Evolutionary conservation across 2,888 invertebrate genomes (phyloP).

Genomic region (Griposia aprilina): DNA sequence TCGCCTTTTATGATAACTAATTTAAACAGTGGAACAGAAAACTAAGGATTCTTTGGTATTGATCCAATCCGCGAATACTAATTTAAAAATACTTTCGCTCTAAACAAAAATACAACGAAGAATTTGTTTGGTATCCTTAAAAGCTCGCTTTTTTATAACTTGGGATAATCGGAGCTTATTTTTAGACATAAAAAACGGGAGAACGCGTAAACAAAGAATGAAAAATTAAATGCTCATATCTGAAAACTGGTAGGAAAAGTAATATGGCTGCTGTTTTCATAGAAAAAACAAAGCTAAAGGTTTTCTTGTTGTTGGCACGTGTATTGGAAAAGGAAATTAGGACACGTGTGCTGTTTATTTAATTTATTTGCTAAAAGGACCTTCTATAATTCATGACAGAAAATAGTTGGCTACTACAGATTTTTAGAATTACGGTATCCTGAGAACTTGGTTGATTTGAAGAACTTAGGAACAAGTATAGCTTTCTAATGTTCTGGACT

Average conservation of each 20-base stretch:
- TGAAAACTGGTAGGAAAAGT: neutral
- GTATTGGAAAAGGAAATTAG: neutral
- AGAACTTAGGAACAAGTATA: neutral
- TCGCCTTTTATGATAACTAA: neutral
- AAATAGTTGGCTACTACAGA: neutral
- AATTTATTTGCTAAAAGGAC: neutral
- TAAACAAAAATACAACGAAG: conserved; percentile 17
- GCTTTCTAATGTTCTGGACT: too few relatives aligned
- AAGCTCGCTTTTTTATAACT: conserved; percentile 18
- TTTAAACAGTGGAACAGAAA: neutral
- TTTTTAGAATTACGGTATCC: neutral
- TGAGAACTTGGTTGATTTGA: neutral
- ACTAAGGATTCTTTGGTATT: neutral
- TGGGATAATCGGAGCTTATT: conserved; percentile 30
- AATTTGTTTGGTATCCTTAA: conserved; percentile 21
- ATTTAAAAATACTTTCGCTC: conserved; percentile 3
- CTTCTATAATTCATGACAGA: conserved; percentile 1
- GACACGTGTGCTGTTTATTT: neutral
- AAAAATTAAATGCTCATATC: conserved; percentile 25
- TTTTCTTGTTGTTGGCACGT: conserved; percentile 1
- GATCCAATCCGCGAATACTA: neutral
- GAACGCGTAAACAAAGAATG: conserved; percentile 29
- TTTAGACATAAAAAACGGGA: conserved; percentile 6
- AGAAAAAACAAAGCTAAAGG: conserved; percentile 7
- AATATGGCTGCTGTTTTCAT: conserved; percentile 9